Conservation (phyloP, 2,113 vertebrate genomes). For the Gadus chalcogrammus region DNA sequence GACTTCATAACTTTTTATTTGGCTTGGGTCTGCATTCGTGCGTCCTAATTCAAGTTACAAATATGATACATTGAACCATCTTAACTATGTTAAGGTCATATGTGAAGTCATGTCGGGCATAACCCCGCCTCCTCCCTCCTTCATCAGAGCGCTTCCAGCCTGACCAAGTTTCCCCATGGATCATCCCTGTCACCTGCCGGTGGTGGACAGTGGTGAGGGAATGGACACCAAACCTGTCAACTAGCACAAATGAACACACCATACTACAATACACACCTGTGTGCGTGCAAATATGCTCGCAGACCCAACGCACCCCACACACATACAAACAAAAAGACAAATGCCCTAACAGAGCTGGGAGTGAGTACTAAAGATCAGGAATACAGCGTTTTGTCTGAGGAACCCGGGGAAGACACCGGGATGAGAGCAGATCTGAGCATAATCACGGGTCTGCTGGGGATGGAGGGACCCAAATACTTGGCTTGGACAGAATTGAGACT, state of each 20-base stretch:
- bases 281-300: not conserved
- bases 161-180: constrained; percentile 36
- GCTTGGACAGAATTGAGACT: too few species aligned
- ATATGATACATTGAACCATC: too few species aligned
- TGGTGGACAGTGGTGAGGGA: constrained; percentile 4
- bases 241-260: not conserved
- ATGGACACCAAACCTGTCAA: constrained; percentile 17
- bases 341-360: not conserved
- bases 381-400: too few species aligned
- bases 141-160: constrained; percentile 10
- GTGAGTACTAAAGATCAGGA: too few species aligned
- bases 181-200: constrained; percentile 23
- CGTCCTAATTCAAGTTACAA: too few species aligned
- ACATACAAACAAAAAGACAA: not conserved
- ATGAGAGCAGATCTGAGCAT: too few species aligned
- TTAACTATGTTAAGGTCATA: too few species aligned
- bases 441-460: too few species aligned
- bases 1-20: too few species aligned
- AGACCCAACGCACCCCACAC: not conserved
- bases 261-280: not conserved
- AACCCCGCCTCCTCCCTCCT: constrained; percentile 16
- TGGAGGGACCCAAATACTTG: too few species aligned
- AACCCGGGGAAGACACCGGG: too few species aligned
- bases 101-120: not conserved
- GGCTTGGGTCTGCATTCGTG: too few species aligned